Evolutionary conservation across 1,140 invertebrate genomes (phyloP), one percentile per base, ranked within the genome.

Genomic region (Homalodisca vitripennis): DNA sequence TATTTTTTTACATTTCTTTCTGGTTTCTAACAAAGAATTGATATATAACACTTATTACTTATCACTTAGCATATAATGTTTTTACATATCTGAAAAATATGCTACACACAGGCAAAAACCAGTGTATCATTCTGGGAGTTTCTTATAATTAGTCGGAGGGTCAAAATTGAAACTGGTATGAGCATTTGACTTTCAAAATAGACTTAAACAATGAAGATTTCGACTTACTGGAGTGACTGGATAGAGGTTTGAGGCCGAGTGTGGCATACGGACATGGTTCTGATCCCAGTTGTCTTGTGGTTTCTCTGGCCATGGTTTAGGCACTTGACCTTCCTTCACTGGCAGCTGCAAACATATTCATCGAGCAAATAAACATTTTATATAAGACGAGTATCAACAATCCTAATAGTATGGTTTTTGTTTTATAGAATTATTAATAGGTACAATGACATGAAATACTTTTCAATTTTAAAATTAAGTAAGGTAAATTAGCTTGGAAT

Each of bases 251-350:
- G 89, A 84, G 2, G 79, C 73, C 3, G 92, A 94, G 79, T 87
- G 92, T 0, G 94, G 94, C 86, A 97, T 86, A 75, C 90, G 84
- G 10, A 97, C 92, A 84, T 91, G 89, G 73, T 89, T 83, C 22
- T 86, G 80, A 76, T 92, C 88, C 94, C 94, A 97, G 74, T 85
- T 84, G 74, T 91, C 88, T 2, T 79, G 76, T 12, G 81, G 78
- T 47, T 78, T 74, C 3, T 75, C 73, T 14, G 84, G 82, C 78
- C 87, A 84, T 1, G 91, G 88, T 69, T 86, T 85, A 30, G 89
- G 89, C 3, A 57, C 32, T 3, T 60, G 29, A 13, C 66, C 70
- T 31, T 66, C 32, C 29, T 55, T 30, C 12, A 70, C 24, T 2
- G 70, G 70, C 34, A 72, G 47, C 70, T 72, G 29, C 31, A 70